Base-by-base conservation (phyloP, 2,113 vertebrate genomes). In the Forbesichthys agassizii region DNA sequence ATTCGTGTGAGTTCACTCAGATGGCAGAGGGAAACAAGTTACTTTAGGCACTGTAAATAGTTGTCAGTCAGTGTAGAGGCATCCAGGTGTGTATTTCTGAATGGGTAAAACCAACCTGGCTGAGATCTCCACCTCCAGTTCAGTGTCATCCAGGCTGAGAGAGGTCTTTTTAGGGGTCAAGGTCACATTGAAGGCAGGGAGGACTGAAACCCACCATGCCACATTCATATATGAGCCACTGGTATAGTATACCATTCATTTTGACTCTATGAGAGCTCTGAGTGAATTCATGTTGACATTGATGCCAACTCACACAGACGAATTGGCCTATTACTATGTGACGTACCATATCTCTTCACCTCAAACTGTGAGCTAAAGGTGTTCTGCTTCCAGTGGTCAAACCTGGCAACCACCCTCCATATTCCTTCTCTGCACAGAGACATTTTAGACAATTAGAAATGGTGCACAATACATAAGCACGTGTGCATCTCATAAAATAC, bases 101-200 rank as follows among this genome's bases (percentile, higher is more conserved):
- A n/a, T 60, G 9, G 48, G 5, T 49, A 46, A 7, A n/a, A 69
- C 87, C 9, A 1, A 92, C 92, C 84, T 91, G 77, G 92, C 92
- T 0, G 77, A 77, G 33, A 93, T 46, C 53, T 88, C 77, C 11
- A 93, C 88, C 0, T 6, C 68, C 65, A 93, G 69, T 3, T 87
- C 74, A 0, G 3, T 64, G 71, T 91, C 88, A 12, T 91, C 85
- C 64, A 92, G 69, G 51, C 55, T 75, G 51, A 93, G 72, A 69
- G 76, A 91, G 27, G 84, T 11, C 18, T 86, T 88, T 14, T 14
- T 84, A 4, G 91, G 89, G 0, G 77, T 86, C 73, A 93, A 58
- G 1, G 92, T 93, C 0, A 93, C 91, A 18, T 93, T 93, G 64
- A 93, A 93, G 5, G 92, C 90, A 49, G 92, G 92, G 3, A 93